These are phyloP conservation scores for Horisme vitalbata DNA, from an alignment of 2,888 invertebrate species.

Conservation along the genomic window DNA sequence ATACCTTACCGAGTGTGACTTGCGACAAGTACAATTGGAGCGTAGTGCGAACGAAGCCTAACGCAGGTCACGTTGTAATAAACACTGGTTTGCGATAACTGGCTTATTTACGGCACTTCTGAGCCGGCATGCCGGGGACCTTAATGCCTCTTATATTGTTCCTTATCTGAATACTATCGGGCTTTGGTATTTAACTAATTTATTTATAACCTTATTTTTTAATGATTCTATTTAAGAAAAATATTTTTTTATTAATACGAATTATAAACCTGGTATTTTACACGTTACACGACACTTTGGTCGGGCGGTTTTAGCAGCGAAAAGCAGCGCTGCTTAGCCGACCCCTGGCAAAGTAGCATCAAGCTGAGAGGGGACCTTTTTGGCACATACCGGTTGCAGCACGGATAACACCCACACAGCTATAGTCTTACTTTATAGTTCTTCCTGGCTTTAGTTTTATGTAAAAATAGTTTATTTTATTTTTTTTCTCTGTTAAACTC, in stretches of 20 bases:
- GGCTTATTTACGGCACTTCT: slow-evolving; percentile 28
- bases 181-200: slow-evolving; percentile 7
- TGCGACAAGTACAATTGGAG: background rate
- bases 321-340: no score
- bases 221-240: background rate
- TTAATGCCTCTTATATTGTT: slow-evolving; percentile 21
- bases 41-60: slow-evolving; percentile 7
- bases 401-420: no score
- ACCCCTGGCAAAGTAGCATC: no score
- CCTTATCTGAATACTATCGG: slow-evolving; percentile 12
- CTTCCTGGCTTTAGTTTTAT: no score
- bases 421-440: no score
- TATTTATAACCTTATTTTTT: slow-evolving; percentile 7
- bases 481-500: no score
- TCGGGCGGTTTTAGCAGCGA: no score
- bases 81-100: slow-evolving; percentile 44
- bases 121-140: slow-evolving; percentile 18
- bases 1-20: no score
- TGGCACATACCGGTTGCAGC: no score
- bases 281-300: no score
- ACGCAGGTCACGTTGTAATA: slow-evolving; percentile 36
- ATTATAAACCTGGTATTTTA: background rate
- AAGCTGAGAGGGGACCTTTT: no score
- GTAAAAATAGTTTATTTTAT: no score
- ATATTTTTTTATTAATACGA: background rate